These are phyloP conservation scores for Clarias macrocephalus DNA, from an alignment of 2,113 vertebrate species.

Conservation along the genomic window DNA sequence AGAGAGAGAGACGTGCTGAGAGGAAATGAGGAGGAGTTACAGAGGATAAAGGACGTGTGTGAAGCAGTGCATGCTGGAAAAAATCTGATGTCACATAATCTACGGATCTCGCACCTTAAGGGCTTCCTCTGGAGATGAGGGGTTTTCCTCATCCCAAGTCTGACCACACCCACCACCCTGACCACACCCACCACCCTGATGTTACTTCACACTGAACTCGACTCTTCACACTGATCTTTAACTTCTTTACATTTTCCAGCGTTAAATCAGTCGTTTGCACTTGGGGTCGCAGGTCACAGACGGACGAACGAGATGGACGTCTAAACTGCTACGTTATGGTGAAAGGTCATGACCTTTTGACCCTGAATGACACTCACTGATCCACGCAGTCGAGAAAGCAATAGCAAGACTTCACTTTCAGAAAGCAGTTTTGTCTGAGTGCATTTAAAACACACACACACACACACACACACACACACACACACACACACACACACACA, in stretches of 20 bases:
- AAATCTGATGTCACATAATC: background rate
- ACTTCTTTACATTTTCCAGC: slow-evolving; percentile 45
- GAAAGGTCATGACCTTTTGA: slow-evolving; percentile 63
- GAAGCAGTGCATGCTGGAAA: background rate
- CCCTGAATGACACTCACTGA: slow-evolving; percentile 71
- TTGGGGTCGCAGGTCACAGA: slow-evolving; percentile 17
- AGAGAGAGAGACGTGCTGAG: background rate
- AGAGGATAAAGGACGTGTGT: background rate
- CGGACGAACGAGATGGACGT: slow-evolving; percentile 66
- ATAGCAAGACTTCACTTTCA: slow-evolving; percentile 69
- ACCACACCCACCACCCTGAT: background rate
- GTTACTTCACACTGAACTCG: background rate
- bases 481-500: background rate
- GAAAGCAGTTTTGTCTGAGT: slow-evolving; percentile 51
- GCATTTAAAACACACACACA: slow-evolving; percentile 42
- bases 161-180: background rate
- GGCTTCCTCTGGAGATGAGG: slow-evolving; percentile 17
- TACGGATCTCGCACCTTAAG: background rate
- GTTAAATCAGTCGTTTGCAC: slow-evolving; percentile 37
- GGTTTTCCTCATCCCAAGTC: background rate
- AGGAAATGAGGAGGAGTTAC: background rate
- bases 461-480: background rate
- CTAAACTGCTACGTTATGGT: slow-evolving; percentile 83
- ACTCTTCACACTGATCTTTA: background rate
- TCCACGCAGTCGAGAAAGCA: slow-evolving; percentile 65